These are phyloP conservation scores for Apodemus sylvaticus DNA, from an alignment of 2,113 vertebrate species.

Conservation along the genomic window DNA sequence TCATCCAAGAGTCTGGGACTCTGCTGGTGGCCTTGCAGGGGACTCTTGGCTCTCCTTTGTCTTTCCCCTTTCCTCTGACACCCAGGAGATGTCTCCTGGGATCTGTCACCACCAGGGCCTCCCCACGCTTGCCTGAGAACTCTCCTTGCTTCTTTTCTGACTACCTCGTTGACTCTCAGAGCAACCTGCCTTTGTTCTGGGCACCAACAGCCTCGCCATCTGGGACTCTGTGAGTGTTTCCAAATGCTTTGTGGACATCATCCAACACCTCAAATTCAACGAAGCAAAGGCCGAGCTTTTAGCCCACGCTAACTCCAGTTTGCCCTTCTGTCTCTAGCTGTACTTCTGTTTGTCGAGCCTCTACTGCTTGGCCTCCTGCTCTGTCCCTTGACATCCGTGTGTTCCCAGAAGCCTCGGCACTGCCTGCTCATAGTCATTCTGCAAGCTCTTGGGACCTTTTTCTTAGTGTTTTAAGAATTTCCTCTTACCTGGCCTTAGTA, in stretches of 20 bases:
- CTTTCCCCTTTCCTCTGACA: not conserved
- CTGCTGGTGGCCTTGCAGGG: not conserved
- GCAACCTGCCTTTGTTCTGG: not conserved
- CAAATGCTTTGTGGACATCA: not conserved
- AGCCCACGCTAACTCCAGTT: not conserved
- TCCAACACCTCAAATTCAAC: not conserved
- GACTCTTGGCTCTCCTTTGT: not conserved
- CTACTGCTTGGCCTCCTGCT: too few species aligned
- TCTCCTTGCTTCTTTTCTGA: fast-evolving
- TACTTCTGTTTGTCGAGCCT: not conserved
- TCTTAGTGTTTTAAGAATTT: not conserved
- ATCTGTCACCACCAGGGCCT: not conserved
- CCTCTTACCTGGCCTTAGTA: not conserved
- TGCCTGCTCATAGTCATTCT: not conserved
- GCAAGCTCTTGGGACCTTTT: not conserved
- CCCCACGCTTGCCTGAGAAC: not conserved
- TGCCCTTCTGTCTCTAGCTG: not conserved
- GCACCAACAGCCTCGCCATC: not conserved
- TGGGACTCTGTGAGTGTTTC: not conserved
- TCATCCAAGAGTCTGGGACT: not conserved
- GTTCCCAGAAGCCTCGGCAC: not conserved
- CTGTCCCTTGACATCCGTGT: not conserved
- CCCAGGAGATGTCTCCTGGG: not conserved
- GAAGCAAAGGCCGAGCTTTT: not conserved
- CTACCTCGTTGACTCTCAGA: not conserved